A percentile compares a stretch with the other conserved stretches of the same genome.
phyloP scores from a whole-genome alignment of 2,797 vertebrate genomes.

The Pseudocheirus occidentalis region DNA sequence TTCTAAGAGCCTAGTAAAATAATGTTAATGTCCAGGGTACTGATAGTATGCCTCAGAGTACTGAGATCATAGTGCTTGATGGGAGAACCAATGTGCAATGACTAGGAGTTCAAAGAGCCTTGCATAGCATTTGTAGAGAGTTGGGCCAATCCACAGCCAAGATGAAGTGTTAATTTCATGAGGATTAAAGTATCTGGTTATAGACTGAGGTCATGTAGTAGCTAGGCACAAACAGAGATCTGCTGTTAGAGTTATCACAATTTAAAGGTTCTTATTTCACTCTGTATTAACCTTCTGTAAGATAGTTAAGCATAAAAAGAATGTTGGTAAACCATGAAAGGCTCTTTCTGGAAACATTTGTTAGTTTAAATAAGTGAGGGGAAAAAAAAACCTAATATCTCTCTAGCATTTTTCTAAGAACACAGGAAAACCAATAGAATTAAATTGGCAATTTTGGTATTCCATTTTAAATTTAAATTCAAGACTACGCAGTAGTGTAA shows the following conservation, averaged over 20 bases:
- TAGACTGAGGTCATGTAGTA: not conserved
- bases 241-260: not conserved
- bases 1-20: not conserved
- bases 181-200: not conserved
- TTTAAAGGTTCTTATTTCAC: not conserved
- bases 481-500: not conserved
- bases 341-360: too few species aligned
- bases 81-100: not conserved
- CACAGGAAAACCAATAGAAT: not conserved
- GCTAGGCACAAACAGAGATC: not conserved
- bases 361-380: accelerated
- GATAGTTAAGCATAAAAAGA: not conserved
- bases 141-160: not conserved
- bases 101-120: not conserved
- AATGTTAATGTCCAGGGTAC: not conserved
- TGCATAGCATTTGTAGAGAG: not conserved
- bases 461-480: not conserved
- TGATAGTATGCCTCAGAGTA: not conserved
- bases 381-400: not conserved
- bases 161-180: not conserved
- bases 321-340: not conserved
- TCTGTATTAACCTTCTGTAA: not conserved
- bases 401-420: not conserved
- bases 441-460: not conserved
- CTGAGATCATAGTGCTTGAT: not conserved